Conservation (phyloP, 1,140 invertebrate species). For the Augochlora pura region DNA sequence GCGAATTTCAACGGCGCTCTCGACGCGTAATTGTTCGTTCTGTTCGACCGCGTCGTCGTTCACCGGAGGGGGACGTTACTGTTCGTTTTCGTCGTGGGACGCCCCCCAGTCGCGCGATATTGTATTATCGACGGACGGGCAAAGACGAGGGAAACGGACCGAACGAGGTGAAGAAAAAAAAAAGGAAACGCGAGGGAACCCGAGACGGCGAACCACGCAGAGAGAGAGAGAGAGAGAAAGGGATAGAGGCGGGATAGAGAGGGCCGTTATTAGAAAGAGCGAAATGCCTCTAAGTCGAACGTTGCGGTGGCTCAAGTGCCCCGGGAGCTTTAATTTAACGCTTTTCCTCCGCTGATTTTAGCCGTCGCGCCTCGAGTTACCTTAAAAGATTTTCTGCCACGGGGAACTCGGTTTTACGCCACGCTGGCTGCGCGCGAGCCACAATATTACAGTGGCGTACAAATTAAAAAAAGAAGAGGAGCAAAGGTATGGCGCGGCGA, state of each 20-base stretch:
- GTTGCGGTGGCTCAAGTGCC: conserved; percentile 24
- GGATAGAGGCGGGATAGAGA: too few species aligned
- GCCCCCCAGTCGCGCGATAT: background rate
- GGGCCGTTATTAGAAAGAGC: conserved; percentile 38
- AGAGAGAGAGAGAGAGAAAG: background rate
- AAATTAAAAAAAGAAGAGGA: conserved; percentile 58
- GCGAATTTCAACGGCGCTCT: background rate
- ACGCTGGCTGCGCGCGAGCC: conserved; percentile 34
- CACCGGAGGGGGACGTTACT: too few species aligned
- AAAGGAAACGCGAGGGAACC: background rate
- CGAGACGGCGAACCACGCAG: background rate
- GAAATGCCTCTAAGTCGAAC: conserved; percentile 26
- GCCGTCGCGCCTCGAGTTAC: conserved; percentile 49
- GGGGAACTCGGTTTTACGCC: conserved; percentile 47
- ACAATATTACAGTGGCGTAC: conserved; percentile 47
- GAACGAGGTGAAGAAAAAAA: background rate
- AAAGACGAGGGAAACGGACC: background rate
- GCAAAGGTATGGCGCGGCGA: background rate
- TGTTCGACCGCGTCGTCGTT: background rate
- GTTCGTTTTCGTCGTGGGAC: background rate
- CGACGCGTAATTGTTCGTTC: background rate
- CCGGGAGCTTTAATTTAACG: conserved; percentile 52
- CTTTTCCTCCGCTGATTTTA: conserved; percentile 58
- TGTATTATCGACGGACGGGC: conserved; percentile 2
- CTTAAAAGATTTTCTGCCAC: conserved; percentile 62